Conservation (phyloP, 2,888 invertebrate species). For the Itoplectis maculator region DNA sequence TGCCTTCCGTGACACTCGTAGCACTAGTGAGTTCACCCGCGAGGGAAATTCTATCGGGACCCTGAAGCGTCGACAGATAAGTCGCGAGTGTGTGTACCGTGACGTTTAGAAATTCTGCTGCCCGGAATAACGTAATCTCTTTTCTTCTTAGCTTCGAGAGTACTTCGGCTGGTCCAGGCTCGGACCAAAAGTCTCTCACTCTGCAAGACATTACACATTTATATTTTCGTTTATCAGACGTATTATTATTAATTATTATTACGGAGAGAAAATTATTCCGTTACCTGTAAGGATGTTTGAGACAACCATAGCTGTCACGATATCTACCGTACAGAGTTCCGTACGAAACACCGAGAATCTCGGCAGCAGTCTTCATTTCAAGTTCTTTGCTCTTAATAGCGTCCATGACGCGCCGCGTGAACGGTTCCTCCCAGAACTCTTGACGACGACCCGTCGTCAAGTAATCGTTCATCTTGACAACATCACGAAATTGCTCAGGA, state of each 20-base stretch:
- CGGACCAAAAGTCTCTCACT: constrained; percentile 91
- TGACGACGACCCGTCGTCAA: constrained; percentile 93
- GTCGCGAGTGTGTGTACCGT: constrained; percentile 91
- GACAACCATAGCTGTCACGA: constrained; percentile 94
- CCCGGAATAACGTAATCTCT: constrained; percentile 90
- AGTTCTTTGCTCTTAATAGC: constrained; percentile 95
- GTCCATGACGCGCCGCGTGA: constrained; percentile 95
- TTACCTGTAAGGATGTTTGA: constrained; percentile 94
- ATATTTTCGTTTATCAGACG: neutral
- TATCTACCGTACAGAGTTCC: constrained; percentile 96
- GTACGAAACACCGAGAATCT: constrained; percentile 95
- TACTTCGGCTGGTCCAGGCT: constrained; percentile 91
- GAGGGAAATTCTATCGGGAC: constrained; percentile 85
- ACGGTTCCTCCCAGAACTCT: constrained; percentile 97
- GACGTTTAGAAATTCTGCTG: constrained; percentile 91
- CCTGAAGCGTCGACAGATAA: constrained; percentile 88
- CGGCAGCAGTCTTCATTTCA: constrained; percentile 97
- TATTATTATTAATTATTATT: too few species aligned
- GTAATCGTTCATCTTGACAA: constrained; percentile 94
- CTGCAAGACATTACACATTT: constrained; percentile 79
- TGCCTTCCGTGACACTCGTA: constrained; percentile 80
- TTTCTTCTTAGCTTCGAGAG: constrained; percentile 90
- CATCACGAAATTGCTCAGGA: constrained; percentile 87
- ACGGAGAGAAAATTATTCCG: neutral
- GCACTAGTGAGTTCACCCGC: constrained; percentile 84